These are phyloP conservation scores for Trachurus trachurus DNA, from an alignment of 2,797 vertebrate species.

Conservation along the genomic window DNA sequence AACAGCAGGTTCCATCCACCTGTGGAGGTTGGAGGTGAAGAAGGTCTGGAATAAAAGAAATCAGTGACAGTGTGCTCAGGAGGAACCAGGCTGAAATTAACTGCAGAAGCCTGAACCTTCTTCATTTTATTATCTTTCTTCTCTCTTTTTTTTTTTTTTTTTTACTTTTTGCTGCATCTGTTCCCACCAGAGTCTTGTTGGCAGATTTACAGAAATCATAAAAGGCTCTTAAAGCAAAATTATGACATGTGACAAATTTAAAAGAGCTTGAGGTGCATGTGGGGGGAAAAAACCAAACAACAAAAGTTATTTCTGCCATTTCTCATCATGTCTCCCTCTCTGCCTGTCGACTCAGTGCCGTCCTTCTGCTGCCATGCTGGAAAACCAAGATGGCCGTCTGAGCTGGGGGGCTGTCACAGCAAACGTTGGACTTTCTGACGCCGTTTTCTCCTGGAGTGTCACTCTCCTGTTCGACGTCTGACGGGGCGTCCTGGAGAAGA, in stretches of 20 bases:
- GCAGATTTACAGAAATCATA: neutral
- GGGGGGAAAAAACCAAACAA: neutral
- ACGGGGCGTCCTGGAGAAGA: constrained; percentile 53
- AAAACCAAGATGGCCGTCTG: constrained; percentile 46
- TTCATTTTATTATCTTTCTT: neutral
- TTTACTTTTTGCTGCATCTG: neutral
- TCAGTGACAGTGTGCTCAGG: too few relatives aligned
- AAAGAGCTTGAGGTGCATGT: constrained; percentile 1
- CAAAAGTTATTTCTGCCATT: neutral
- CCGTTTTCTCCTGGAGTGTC: constrained; percentile 8
- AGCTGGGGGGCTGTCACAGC: neutral
- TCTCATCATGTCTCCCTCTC: neutral
- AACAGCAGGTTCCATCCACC: neutral
- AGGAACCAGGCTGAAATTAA: too few relatives aligned
- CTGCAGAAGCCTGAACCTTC: too few relatives aligned
- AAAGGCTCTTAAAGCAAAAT: neutral
- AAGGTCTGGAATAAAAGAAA: too few relatives aligned
- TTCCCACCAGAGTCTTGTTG: neutral
- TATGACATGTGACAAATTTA: neutral
- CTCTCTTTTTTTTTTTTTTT: too few relatives aligned
- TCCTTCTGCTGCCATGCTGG: neutral
- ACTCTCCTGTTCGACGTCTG: constrained; percentile 11
- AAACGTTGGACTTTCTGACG: constrained; percentile 17
- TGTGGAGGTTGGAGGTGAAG: too few relatives aligned
- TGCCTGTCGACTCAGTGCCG: neutral